Evolutionary conservation across 2,113 vertebrate genomes (phyloP), one percentile per base, ranked within the genome.

Genomic region (Craseonycteris thonglongyai): DNA sequence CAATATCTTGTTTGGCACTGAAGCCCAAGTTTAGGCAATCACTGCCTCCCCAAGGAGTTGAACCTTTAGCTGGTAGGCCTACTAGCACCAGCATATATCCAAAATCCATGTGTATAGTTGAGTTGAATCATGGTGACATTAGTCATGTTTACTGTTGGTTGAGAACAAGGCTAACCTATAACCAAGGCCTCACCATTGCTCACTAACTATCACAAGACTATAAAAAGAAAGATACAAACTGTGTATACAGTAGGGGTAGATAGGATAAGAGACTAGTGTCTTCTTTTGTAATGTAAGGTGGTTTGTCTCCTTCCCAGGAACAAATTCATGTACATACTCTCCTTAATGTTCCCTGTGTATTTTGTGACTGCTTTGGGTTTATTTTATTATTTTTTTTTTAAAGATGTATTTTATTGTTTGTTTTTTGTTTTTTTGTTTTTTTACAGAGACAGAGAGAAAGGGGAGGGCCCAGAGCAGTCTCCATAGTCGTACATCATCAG

Each of bases 141-240:
- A 93, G 80, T 95, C 95, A 95, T 96, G 69, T 76, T 96, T 76
- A 84, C 28, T 93, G 95, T 90, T 95, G 88, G 95, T 47, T 69
- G 85, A 80, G 96, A 96, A 95, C 93, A 96, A 89, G 76, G 65
- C 49, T 80, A 30, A 54, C 22, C 71, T 86, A 88, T 95, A 95
- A 95, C 88, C 84, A 95, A 93, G 96, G 59, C 80, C 59, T 93
- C 38, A 15, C 40, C 79, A 21, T 93, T 95, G 75, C 94, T 96
- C 84, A 95, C 72, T 74, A 45, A 91, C 79, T 79, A 33, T 54
- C 65, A 83, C 19, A 79, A 82, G 83, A 54, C 40, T 66, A 56
- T 92, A 45, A 93, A 95, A 96, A 91, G 22, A 93, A 90, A 96
- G 65, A 97, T 51, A 16, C 88, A 93, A 93, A 49, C 58, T 87